phyloP scores from a whole-genome alignment of 2,113 vertebrate species.

The Lethenteron camtschaticum region DNA sequence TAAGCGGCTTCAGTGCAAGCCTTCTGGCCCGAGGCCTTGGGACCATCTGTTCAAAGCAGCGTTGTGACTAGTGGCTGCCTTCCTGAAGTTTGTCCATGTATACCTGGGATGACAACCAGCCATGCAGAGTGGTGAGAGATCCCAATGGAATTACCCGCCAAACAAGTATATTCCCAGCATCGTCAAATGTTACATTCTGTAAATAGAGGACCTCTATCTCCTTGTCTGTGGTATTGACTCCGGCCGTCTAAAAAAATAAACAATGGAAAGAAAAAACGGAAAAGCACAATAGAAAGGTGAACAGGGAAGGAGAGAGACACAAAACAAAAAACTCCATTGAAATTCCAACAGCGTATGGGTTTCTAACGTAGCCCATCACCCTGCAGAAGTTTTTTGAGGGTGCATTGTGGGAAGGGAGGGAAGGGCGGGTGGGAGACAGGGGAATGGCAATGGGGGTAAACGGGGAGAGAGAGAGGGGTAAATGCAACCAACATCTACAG shows the following conservation, averaged over 20 bases:
- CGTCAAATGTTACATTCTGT: conserved; percentile 2
- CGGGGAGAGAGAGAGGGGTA: no score
- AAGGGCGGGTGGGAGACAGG: no score
- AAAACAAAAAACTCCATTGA: background rate
- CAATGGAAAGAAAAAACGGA: background rate
- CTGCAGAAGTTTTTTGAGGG: no score
- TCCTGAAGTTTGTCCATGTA: background rate
- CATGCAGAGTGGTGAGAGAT: conserved; percentile 5
- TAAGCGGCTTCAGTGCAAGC: no score
- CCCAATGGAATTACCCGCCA: conserved; percentile 5
- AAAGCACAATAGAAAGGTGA: conserved; percentile 1
- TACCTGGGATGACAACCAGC: conserved; percentile 4
- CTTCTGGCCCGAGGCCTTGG: no score
- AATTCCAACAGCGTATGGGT: no score
- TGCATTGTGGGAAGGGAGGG: no score
- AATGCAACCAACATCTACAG: no score
- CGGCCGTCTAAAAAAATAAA: background rate
- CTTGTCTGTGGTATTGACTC: conserved; percentile 5
- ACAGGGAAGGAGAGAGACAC: background rate
- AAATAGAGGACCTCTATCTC: conserved; percentile 5
- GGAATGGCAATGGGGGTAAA: no score
- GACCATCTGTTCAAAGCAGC: no score
- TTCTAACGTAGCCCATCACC: no score
- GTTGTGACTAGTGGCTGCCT: no score
- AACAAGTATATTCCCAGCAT: conserved; percentile 2